Evolutionary conservation across 2,113 vertebrate species (phyloP).

Genomic region (Alethe castanea): DNA sequence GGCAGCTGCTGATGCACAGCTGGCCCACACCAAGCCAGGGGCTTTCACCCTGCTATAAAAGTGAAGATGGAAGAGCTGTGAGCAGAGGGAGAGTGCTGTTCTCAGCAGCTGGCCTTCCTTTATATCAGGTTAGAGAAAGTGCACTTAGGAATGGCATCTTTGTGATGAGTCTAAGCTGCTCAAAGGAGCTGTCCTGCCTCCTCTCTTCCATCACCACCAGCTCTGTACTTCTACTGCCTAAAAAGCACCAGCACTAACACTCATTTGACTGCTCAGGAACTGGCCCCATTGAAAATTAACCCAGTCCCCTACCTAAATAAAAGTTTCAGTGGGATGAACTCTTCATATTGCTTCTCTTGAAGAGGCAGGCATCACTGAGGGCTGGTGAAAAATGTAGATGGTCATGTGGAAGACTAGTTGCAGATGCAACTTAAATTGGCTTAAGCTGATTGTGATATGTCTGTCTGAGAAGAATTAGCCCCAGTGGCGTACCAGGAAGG

Average conservation of each 20-base stretch:
- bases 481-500: not conserved
- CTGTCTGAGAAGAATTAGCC: not conserved
- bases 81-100: not conserved
- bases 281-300: not conserved
- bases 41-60: not conserved
- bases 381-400: not conserved
- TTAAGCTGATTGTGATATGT: not conserved
- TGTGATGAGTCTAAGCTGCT: not conserved
- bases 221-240: not conserved
- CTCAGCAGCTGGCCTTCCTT: not conserved
- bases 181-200: not conserved
- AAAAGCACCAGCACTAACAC: not conserved
- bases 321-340: not conserved
- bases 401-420: not conserved
- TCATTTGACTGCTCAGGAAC: not conserved
- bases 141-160: not conserved
- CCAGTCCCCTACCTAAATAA: not conserved
- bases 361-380: not conserved
- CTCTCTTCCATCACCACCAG: not conserved
- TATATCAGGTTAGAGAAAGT: not conserved
- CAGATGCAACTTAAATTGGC: not conserved
- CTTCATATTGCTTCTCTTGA: not conserved
- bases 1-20: not conserved
- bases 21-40: not conserved
- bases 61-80: not conserved